phyloP scores from a whole-genome alignment of 2,888 invertebrate genomes.

The Heliconius ismenius region DNA sequence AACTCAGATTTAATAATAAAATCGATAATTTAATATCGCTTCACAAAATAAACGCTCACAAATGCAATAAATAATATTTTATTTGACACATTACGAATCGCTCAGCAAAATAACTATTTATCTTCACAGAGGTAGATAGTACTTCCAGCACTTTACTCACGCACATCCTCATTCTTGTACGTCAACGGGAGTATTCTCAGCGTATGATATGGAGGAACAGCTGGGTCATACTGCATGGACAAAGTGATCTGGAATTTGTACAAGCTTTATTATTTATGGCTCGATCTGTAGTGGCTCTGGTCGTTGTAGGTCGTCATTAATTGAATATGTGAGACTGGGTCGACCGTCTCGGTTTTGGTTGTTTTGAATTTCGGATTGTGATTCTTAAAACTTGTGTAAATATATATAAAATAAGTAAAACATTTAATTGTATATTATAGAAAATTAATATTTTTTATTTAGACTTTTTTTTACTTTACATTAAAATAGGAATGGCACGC shows the following conservation, averaged over 20 bases:
- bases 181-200: conserved; percentile 26
- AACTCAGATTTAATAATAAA: background rate
- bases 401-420: too few species aligned
- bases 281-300: conserved; percentile 3
- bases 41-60: background rate
- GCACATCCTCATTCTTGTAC: conserved; percentile 32
- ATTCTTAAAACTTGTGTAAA: too few species aligned
- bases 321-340: conserved; percentile 2
- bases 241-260: conserved; percentile 22
- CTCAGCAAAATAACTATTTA: conserved; percentile 1
- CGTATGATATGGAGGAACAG: conserved; percentile 35
- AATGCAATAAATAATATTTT: background rate
- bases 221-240: conserved; percentile 25
- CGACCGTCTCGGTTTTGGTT: background rate
- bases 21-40: background rate
- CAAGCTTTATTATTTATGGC: conserved; percentile 22
- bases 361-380: background rate
- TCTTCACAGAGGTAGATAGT: background rate
- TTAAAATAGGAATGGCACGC: background rate
- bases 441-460: too few species aligned
- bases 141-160: conserved; percentile 1
- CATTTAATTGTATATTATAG: too few species aligned
- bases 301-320: conserved; percentile 11
- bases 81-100: conserved; percentile 1
- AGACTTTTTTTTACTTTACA: too few species aligned